Evolutionary conservation across 2,113 vertebrate genomes (phyloP).

Genomic region (Lasiurus borealis): DNA sequence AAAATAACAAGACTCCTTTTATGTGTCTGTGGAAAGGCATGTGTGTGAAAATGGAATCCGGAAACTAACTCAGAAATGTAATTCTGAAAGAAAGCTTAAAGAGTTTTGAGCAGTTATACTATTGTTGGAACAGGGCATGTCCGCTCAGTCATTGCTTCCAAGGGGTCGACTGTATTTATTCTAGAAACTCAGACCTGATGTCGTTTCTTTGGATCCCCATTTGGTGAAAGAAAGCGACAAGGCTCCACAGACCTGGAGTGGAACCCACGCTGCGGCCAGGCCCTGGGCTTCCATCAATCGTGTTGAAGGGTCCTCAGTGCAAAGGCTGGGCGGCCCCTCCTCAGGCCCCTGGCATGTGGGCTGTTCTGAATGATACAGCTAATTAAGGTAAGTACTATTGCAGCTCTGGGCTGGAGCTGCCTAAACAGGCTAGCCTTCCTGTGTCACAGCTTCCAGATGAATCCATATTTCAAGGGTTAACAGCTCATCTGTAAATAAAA

Average conservation of each 20-base stretch:
- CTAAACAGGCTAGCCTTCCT: constrained; percentile 43
- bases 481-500: constrained; percentile 85
- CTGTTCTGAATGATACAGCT: constrained; percentile 79
- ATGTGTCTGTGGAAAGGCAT: not conserved
- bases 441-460: constrained; percentile 78
- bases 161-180: not conserved
- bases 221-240: not conserved
- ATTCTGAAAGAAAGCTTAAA: constrained; percentile 8
- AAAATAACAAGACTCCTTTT: constrained; percentile 50
- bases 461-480: constrained; percentile 76
- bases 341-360: not conserved
- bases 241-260: not conserved
- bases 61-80: not conserved
- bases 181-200: not conserved
- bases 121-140: not conserved
- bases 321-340: constrained; percentile 10
- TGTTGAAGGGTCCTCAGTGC: not conserved
- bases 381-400: constrained; percentile 77
- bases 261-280: not conserved
- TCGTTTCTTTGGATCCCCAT: not conserved
- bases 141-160: not conserved
- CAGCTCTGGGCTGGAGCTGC: constrained; percentile 62
- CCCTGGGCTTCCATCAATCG: not conserved
- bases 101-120: not conserved
- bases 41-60: not conserved